Conservation (phyloP, 2,797 vertebrate genomes). For the Lycodopsis pacificus region DNA sequence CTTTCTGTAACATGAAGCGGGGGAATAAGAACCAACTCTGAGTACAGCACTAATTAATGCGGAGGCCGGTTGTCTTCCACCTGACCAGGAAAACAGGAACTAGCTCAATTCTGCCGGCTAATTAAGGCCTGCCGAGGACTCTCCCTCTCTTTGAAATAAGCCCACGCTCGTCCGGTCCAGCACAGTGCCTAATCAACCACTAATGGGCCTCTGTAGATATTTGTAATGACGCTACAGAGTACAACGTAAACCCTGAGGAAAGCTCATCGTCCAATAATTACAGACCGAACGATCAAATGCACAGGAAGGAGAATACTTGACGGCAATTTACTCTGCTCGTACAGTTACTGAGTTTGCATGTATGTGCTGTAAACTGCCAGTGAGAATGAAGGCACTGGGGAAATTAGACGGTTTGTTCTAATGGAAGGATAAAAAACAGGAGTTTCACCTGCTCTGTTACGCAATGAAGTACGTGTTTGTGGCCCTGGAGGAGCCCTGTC, state of each 20-base stretch:
- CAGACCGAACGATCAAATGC: constrained; percentile 43
- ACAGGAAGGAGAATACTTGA: constrained; percentile 17
- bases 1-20: constrained; percentile 41
- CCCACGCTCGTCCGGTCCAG: constrained; percentile 63
- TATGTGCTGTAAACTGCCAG: constrained; percentile 26
- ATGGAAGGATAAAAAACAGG: constrained; percentile 15
- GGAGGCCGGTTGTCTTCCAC: constrained; percentile 60
- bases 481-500: background rate
- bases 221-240: constrained; percentile 67
- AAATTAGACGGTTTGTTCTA: constrained; percentile 53
- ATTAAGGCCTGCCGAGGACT: constrained; percentile 56
- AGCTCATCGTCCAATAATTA: constrained; percentile 64
- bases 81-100: constrained; percentile 67
- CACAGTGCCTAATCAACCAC: constrained; percentile 58
- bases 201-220: constrained; percentile 75
- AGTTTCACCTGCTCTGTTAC: constrained; percentile 19
- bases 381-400: constrained; percentile 35
- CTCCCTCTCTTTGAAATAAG: constrained; percentile 63
- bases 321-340: constrained; percentile 22
- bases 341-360: constrained; percentile 16
- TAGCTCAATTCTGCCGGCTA: constrained; percentile 47
- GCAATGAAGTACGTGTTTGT: constrained; percentile 4
- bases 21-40: constrained; percentile 52
- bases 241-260: constrained; percentile 61
- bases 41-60: constrained; percentile 59